phyloP scores from a whole-genome alignment of 2,113 vertebrate species.

The Coturnix japonica region DNA sequence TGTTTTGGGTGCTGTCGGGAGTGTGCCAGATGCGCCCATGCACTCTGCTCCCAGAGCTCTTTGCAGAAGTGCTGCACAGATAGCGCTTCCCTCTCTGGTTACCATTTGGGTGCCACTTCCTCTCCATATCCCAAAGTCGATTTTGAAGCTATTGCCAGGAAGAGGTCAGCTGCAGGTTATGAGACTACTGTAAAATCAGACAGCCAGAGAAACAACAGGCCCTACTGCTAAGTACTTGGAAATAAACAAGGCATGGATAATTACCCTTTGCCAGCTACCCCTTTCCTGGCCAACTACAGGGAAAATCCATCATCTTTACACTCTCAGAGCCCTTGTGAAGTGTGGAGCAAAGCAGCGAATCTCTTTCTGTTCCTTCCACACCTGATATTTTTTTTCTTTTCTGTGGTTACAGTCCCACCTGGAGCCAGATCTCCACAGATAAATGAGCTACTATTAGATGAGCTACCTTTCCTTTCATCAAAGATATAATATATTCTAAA shows the following conservation, averaged over 20 bases:
- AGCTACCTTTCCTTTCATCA: neutral
- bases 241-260: conserved; percentile 53
- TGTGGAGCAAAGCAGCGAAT: neutral
- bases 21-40: fast-evolving
- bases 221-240: conserved; percentile 24
- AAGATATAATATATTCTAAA: neutral
- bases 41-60: fast-evolving
- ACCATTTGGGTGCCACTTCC: neutral
- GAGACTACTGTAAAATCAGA: conserved; percentile 47
- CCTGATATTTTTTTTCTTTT: neutral
- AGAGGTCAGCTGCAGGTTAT: conserved; percentile 22
- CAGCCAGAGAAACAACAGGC: conserved; percentile 54
- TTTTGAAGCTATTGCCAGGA: neutral
- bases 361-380: neutral
- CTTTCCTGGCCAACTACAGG: conserved; percentile 32
- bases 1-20: neutral
- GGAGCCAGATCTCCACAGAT: neutral
- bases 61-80: neutral
- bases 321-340: fast-evolving
- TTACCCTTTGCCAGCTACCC: conserved; percentile 9
- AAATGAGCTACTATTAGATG: fast-evolving
- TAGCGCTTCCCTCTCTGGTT: neutral
- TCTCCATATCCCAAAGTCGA: neutral
- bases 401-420: neutral
- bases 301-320: conserved; percentile 58